phyloP scores from a whole-genome alignment of 2,797 vertebrate genomes.

The Pempheris klunzingeri region DNA sequence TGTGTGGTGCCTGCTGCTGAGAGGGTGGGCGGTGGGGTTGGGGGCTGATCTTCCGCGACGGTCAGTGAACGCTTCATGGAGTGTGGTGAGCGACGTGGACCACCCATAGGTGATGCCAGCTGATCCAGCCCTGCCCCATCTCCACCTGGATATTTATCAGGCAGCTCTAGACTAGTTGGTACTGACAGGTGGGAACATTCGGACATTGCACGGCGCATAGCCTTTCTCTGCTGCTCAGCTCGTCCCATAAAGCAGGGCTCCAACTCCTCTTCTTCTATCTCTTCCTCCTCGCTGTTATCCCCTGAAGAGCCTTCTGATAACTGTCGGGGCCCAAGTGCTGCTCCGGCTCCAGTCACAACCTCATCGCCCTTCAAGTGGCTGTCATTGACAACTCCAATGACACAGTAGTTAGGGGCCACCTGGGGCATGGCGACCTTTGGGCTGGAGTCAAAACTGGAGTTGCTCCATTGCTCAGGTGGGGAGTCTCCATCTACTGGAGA shows the following conservation, averaged over 20 bases:
- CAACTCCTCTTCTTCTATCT: conserved; percentile 80
- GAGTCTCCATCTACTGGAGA: conserved; percentile 44
- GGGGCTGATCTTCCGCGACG: conserved; percentile 88
- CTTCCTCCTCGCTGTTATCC: conserved; percentile 83
- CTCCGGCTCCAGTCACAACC: conserved; percentile 17
- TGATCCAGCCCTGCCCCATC: conserved; percentile 70
- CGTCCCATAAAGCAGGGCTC: conserved; percentile 83
- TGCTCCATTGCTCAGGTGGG: conserved; percentile 80
- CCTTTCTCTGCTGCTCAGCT: conserved; percentile 91
- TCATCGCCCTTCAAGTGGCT: conserved; percentile 48
- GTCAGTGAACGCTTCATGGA: conserved; percentile 91
- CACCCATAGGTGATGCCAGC: conserved; percentile 74
- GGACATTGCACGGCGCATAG: conserved; percentile 94
- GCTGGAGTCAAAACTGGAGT: conserved; percentile 59
- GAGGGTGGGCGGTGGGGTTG: conserved; percentile 77
- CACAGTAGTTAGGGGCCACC: conserved; percentile 78
- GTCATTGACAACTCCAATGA: conserved; percentile 77
- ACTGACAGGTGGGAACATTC: conserved; percentile 95
- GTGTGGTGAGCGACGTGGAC: conserved; percentile 72
- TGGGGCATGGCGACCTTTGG: conserved; percentile 75
- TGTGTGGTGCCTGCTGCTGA: conserved; percentile 75
- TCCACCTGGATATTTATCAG: conserved; percentile 91
- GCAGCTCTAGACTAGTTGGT: conserved; percentile 89
- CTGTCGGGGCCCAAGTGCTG: conserved; percentile 39
- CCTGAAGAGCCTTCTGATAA: conserved; percentile 73